These are phyloP conservation scores for Trachymyrmex cornetzi DNA, from an alignment of 1,140 invertebrate species.

Conservation along the genomic window DNA sequence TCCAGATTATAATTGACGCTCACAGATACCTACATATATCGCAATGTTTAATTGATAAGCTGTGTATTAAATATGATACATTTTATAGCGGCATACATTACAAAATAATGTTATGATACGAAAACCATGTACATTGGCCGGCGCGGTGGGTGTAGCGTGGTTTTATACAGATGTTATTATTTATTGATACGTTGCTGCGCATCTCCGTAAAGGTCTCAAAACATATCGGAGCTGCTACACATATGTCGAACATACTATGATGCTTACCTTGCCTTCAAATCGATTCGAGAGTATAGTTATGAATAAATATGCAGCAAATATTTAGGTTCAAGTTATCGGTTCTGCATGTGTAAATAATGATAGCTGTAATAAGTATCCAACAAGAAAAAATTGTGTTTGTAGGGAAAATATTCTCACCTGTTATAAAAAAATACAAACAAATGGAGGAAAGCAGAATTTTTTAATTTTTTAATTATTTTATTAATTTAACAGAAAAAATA, in stretches of 20 bases:
- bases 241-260: constrained; percentile 1
- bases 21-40: background rate
- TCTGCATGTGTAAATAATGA: constrained; percentile 5
- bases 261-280: constrained; percentile 38
- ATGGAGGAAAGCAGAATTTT: background rate
- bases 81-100: background rate
- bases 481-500: no score
- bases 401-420: background rate
- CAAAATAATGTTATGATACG: constrained; percentile 27
- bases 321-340: background rate
- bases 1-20: background rate
- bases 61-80: constrained; percentile 11
- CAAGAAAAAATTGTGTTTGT: background rate
- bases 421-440: background rate
- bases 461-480: background rate
- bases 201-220: constrained; percentile 46
- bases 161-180: constrained; percentile 50
- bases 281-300: constrained; percentile 34
- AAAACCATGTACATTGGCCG: constrained; percentile 15
- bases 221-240: constrained; percentile 12
- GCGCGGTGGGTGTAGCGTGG: background rate
- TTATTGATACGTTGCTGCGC: constrained; percentile 38
- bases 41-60: constrained; percentile 38
- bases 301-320: constrained; percentile 38
- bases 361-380: background rate